Evolutionary conservation across 2,797 vertebrate genomes (phyloP).

Genomic region (Falco berigora): DNA sequence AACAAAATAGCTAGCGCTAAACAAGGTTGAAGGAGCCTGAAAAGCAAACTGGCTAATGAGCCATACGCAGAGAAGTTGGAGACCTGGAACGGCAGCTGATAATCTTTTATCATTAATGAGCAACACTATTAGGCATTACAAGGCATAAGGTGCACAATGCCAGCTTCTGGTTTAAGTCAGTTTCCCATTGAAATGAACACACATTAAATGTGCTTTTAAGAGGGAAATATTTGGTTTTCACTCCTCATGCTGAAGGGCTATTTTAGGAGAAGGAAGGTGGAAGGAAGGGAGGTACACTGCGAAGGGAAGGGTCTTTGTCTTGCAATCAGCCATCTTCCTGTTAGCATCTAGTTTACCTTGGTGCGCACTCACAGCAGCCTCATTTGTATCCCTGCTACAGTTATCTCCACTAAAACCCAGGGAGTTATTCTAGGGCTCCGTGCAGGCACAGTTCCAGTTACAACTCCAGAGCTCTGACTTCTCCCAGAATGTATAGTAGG

Average conservation of each 20-base stretch:
- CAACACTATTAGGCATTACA: neutral
- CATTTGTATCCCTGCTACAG: neutral
- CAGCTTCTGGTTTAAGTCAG: neutral
- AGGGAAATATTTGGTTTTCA: neutral
- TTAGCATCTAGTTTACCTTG: slow-evolving; percentile 7
- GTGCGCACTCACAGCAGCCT: neutral
- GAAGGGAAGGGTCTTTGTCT: slow-evolving; percentile 50
- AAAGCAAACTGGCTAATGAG: neutral
- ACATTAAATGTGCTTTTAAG: neutral
- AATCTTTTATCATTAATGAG: neutral
- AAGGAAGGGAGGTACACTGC: slow-evolving; percentile 47
- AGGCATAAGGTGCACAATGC: neutral
- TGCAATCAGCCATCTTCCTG: slow-evolving; percentile 55
- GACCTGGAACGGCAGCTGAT: neutral
- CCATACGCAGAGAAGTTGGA: neutral
- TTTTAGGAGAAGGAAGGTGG: slow-evolving; percentile 44
- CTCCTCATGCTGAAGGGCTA: neutral
- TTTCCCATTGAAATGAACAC: neutral
- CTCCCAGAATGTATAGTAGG: neutral
- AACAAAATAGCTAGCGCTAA: neutral
- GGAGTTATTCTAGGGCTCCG: neutral
- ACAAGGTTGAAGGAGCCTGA: neutral
- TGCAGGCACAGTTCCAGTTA: neutral
- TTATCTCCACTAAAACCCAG: neutral
- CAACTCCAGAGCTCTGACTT: neutral